phyloP scores from a whole-genome alignment of 2,888 invertebrate genomes.

The Conchocele bisecta region DNA sequence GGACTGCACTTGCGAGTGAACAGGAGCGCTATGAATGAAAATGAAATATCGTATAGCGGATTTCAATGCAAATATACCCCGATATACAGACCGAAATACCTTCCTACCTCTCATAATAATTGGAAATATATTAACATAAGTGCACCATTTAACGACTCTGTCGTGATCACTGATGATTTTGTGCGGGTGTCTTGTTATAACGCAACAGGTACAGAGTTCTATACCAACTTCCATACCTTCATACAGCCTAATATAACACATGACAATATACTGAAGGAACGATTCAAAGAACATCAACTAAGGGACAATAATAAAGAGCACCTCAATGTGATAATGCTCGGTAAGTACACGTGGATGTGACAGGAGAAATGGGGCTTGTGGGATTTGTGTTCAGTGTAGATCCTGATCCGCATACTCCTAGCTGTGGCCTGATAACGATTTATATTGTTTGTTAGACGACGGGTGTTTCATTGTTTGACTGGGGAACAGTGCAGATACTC shows the following conservation, averaged over 20 bases:
- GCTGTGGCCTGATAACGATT: no score
- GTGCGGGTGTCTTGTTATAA: slow-evolving; percentile 75
- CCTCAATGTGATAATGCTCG: slow-evolving; percentile 90
- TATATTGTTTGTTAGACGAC: no score
- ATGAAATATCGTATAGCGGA: slow-evolving; percentile 62
- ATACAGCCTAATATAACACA: slow-evolving; percentile 65
- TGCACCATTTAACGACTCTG: slow-evolving; percentile 38
- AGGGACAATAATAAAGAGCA: slow-evolving; percentile 61
- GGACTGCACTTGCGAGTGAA: slow-evolving; percentile 44
- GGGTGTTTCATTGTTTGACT: no score
- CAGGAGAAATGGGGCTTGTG: no score
- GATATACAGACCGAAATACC: slow-evolving; percentile 64
- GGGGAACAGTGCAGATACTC: no score
- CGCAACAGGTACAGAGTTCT: slow-evolving; percentile 62
- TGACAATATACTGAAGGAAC: slow-evolving; percentile 43
- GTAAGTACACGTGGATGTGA: no score
- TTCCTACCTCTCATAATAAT: slow-evolving; percentile 51
- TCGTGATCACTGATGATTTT: slow-evolving; percentile 70
- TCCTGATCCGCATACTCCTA: no score
- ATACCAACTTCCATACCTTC: slow-evolving; percentile 77
- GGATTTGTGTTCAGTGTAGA: no score
- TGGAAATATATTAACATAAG: slow-evolving; percentile 47
- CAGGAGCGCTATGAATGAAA: slow-evolving; percentile 40
- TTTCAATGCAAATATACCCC: slow-evolving; percentile 73
- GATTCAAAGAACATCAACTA: slow-evolving; percentile 39